A percentile compares a stretch with the other conserved stretches of the same genome.
Evolutionary conservation across 2,113 vertebrate species (phyloP).

Genomic region (Seriola rivoliana): DNA sequence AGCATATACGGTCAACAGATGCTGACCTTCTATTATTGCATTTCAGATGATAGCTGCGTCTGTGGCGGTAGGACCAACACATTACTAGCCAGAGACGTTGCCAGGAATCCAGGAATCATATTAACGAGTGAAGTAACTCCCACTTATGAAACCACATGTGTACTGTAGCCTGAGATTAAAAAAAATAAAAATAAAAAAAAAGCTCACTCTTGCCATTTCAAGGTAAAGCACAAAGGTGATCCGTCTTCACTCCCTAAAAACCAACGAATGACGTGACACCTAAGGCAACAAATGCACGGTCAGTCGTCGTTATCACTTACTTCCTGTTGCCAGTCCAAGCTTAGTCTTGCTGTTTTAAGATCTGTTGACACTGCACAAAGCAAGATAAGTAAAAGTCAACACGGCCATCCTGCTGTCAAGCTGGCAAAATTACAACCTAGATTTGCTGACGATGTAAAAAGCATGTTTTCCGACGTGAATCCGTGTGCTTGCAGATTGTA

Average conservation of each 20-base stretch:
- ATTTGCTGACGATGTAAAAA: slow-evolving; percentile 28
- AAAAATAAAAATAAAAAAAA: slow-evolving; percentile 4
- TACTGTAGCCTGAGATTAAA: too few relatives aligned
- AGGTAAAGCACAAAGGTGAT: slow-evolving; percentile 17
- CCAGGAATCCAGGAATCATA: slow-evolving; percentile 64
- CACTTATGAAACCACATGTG: slow-evolving; percentile 41
- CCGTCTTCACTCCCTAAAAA: neutral
- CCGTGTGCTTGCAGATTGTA: neutral
- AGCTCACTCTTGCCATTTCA: slow-evolving; percentile 12
- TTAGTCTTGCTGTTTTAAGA: slow-evolving; percentile 10
- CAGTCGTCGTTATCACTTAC: neutral
- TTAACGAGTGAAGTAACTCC: slow-evolving; percentile 52
- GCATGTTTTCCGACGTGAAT: slow-evolving; percentile 1
- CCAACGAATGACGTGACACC: neutral
- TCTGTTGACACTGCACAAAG: slow-evolving; percentile 31
- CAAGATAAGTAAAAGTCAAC: slow-evolving; percentile 22
- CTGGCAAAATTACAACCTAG: slow-evolving; percentile 15
- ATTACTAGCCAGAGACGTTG: slow-evolving; percentile 52
- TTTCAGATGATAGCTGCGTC: slow-evolving; percentile 65
- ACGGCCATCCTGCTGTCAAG: slow-evolving; percentile 25
- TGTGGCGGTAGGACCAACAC: slow-evolving; percentile 46
- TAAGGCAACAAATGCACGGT: neutral
- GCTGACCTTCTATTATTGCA: slow-evolving; percentile 60
- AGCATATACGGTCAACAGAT: slow-evolving; percentile 59
- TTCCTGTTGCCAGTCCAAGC: neutral